These are phyloP conservation scores for Xerus inauris DNA, from an alignment of 2,113 vertebrate species.

Conservation along the genomic window DNA sequence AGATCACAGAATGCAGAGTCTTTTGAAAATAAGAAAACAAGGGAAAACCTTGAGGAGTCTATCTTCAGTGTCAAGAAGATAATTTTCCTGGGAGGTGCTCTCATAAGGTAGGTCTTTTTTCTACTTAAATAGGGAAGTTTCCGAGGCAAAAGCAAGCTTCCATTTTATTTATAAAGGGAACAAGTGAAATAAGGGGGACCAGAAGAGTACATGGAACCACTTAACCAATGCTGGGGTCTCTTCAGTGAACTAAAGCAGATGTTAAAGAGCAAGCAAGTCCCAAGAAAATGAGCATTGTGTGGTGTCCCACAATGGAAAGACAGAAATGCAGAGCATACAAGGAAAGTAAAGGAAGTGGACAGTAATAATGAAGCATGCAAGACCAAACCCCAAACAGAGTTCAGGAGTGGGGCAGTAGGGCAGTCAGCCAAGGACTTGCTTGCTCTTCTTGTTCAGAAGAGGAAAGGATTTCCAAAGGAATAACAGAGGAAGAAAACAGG, in stretches of 20 bases:
- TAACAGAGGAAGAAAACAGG: not conserved
- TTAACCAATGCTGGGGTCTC: not conserved
- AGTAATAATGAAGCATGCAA: not conserved
- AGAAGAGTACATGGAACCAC: not conserved
- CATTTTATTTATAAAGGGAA: constrained; percentile 34
- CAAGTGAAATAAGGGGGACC: not conserved
- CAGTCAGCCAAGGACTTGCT: not conserved
- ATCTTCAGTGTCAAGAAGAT: not conserved
- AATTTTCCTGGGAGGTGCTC: not conserved
- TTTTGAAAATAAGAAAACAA: constrained; percentile 3
- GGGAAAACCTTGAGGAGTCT: not conserved
- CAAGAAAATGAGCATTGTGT: not conserved
- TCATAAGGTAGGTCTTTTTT: not conserved
- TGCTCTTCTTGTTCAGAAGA: not conserved
- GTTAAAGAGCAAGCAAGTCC: not conserved
- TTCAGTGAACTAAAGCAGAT: not conserved
- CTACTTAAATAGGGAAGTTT: not conserved
- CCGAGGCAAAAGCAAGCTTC: constrained; percentile 28
- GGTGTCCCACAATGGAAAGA: not conserved
- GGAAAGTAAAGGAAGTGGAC: not conserved
- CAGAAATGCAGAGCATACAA: not conserved
- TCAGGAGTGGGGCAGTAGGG: no score
- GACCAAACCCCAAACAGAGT: not conserved
- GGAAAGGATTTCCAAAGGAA: not conserved
- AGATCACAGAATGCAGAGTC: not conserved